phyloP scores from a whole-genome alignment of 2,113 vertebrate genomes.

The Elachura formosa region DNA sequence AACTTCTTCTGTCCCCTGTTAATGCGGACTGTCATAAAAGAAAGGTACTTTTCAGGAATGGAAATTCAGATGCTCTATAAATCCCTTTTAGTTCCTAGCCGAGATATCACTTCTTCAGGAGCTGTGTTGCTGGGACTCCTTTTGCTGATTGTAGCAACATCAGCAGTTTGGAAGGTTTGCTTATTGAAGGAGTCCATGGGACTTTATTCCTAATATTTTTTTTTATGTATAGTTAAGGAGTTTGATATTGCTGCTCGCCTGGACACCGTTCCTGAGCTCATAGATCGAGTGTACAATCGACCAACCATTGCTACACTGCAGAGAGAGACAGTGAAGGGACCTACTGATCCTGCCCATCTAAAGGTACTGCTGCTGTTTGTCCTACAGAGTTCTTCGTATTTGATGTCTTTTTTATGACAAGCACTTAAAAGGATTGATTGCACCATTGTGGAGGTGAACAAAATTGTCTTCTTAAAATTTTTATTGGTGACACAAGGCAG shows the following conservation, averaged over 20 bases:
- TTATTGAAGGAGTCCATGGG: not conserved
- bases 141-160: accelerated
- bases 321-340: constrained; percentile 79
- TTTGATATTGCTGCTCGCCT: constrained; percentile 87
- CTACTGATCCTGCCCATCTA: constrained; percentile 45
- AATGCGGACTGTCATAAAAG: accelerated
- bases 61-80: not conserved
- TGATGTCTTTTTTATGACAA: accelerated
- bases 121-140: not conserved
- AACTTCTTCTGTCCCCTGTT: not conserved
- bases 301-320: constrained; percentile 83
- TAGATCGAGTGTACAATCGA: constrained; percentile 86
- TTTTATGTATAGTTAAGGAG: constrained; percentile 71
- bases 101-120: not conserved
- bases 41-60: not conserved
- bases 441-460: accelerated
- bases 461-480: not conserved
- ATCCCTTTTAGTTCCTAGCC: not conserved
- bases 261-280: constrained; percentile 82
- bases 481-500: not conserved
- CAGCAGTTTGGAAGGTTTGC: not conserved
- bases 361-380: constrained; percentile 65
- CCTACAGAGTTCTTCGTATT: not conserved
- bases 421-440: not conserved
- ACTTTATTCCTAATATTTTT: not conserved